Evolutionary conservation across 1,140 invertebrate genomes (phyloP), one percentile per base, ranked within the genome.

Genomic region (Teleopsis dalmanni): DNA sequence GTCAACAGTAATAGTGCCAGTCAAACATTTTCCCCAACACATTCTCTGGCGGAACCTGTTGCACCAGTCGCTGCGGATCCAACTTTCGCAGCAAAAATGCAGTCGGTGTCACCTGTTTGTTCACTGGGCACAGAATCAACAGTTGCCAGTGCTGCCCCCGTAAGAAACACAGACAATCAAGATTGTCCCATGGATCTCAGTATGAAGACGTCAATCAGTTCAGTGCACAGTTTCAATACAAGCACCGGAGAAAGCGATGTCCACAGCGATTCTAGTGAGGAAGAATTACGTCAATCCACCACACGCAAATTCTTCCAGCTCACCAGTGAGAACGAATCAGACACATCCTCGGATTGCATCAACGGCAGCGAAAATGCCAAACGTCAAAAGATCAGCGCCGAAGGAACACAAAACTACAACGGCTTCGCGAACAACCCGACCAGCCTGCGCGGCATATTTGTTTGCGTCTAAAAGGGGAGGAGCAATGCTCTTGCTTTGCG

Each of bases 101-200:
- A 68, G 46, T 67, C 64, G 18, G 51, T 67, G 33, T 68, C 65
- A 37, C 65, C 65, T 10, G 65, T 67, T 4, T 68, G 64, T 50
- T 68, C 65, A 4, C 66, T 67, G 44, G 53, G 56, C 34, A 51
- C 31, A n/a, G 64, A 67, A 41, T 67, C 61, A 16, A 46, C 27
- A 3, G 26, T 31, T 27, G n/a, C 16, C 37, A 7, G 26, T 27
- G 40, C 13, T 9, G 36, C 2, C 13, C 34, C 10, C 33, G 47
- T 21, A 19, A 29, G 36, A 25, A 31, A 25, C 36, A 26, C 40
- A 27, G 23, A 48, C 7, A 45, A 50, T 78, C 80, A 82, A 59
- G 83, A 88, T 33, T 79, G 84, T 50, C 87, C 86, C 18, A 88
- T 89, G 64, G 86, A 89, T 58, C 72, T 89, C 19, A 85, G 83